Evolutionary conservation across 2,888 invertebrate species (phyloP), one percentile per base, ranked within the genome.

Genomic region (Abscondita cerata): DNA sequence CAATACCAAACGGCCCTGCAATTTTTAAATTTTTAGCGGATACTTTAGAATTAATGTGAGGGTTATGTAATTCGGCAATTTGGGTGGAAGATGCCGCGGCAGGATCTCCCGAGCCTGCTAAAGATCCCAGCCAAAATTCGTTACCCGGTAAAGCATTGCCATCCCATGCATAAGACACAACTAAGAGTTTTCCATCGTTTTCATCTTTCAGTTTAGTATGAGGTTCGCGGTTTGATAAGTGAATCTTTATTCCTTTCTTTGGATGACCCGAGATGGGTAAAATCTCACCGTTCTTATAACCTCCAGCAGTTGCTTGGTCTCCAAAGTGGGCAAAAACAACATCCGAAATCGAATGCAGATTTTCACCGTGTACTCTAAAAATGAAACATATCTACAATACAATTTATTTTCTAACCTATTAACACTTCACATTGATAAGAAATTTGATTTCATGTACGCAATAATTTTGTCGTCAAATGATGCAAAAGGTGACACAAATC

Each of bases 71-170:
- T 68, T 88, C 88, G 0, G 86, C 68, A 0, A 88, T 80, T 70
- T 88, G 87, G 0, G 83, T 85, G 1, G 85, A 86, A 54, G 84
- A 84, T 0, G 88, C 88, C 0, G 87, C 86, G 0, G 88, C 87
- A 0, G 87, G 84, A 72, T 88, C 87, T 1, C 87, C 87, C 0
- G 87, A 86, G 0, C 81, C 75, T 0, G 79, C 73, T 2, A 87
- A 71, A 53, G 80, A 83, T 12, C 84, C 84, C 1, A 78, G 70
- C 90, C 90, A 90, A 75, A 87, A 90, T 72, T 90, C 90, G 70
- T 90, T 90, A 41, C 90, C 90, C 0, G 90, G 90, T 59, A 88
- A 82, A 0, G 90, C 85, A 72, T 90, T 90, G 4, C 88, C 86
- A 73, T 90, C 89, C 88, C 89, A 89, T 0, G 90, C 87, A 72